Evolutionary conservation across 2,113 vertebrate genomes (phyloP).

Genomic region (Percina caprodes): DNA sequence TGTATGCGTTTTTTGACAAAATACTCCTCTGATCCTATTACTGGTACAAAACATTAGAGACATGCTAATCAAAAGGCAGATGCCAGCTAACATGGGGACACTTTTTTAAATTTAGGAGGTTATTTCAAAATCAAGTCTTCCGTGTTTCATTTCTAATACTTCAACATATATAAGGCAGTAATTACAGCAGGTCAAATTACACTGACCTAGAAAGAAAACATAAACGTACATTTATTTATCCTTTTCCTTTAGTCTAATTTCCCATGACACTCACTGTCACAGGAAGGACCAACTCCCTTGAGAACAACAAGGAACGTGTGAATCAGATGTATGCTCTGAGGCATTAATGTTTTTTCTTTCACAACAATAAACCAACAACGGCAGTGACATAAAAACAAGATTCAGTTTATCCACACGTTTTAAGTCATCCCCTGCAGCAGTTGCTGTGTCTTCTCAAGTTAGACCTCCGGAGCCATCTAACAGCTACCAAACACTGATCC

Average conservation of each 20-base stretch:
- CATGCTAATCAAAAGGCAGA: neutral
- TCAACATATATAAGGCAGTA: neutral
- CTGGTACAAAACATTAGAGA: neutral
- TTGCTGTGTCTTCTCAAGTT: neutral
- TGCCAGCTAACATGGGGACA: no score
- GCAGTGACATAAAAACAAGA: neutral
- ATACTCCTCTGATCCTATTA: neutral
- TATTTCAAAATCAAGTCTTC: neutral
- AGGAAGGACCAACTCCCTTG: neutral
- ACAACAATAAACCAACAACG: neutral
- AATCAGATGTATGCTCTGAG: conserved; percentile 3
- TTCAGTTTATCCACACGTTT: no score
- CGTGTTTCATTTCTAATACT: neutral
- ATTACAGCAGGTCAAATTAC: neutral
- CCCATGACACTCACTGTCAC: conserved; percentile 21
- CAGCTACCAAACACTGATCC: neutral
- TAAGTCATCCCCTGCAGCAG: neutral
- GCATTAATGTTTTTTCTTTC: neutral
- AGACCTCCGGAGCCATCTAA: no score
- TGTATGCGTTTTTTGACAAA: neutral
- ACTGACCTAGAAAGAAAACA: neutral
- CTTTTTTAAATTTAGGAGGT: neutral
- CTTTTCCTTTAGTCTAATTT: conserved; percentile 27
- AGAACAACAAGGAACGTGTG: neutral
- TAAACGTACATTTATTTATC: neutral